Evolutionary conservation across 1,140 invertebrate species (phyloP).

Genomic region (Drosophila miranda): DNA sequence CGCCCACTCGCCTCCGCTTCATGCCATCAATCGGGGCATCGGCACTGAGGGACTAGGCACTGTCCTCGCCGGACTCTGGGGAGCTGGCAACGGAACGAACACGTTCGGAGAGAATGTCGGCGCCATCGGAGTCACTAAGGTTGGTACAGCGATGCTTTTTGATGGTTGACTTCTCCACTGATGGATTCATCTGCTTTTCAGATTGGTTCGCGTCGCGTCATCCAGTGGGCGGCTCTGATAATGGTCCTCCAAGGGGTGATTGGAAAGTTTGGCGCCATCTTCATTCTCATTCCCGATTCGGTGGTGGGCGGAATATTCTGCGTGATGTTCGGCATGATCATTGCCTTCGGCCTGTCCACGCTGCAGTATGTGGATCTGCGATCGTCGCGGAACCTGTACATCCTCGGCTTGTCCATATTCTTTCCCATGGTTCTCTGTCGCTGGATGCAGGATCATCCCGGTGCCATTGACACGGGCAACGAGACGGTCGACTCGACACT

Average conservation of each 20-base stretch:
- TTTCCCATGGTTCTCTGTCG: slow-evolving; percentile 91
- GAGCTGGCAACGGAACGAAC: slow-evolving; percentile 93
- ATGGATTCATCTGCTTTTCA: slow-evolving; percentile 65
- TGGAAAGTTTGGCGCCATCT: slow-evolving; percentile 92
- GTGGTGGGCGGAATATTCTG: slow-evolving; percentile 94
- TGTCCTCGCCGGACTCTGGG: slow-evolving; percentile 91
- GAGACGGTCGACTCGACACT: slow-evolving; percentile 89
- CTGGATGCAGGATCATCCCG: slow-evolving; percentile 88
- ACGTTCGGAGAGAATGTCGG: slow-evolving; percentile 95
- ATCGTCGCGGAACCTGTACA: slow-evolving; percentile 92
- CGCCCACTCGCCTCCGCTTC: slow-evolving; percentile 90
- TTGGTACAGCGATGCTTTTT: slow-evolving; percentile 42
- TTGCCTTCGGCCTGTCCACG: slow-evolving; percentile 91
- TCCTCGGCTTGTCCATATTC: slow-evolving; percentile 94
- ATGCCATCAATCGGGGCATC: slow-evolving; percentile 94
- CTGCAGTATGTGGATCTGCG: slow-evolving; percentile 92
- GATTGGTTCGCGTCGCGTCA: slow-evolving; percentile 93
- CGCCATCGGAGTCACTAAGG: slow-evolving; percentile 90
- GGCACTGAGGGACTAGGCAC: slow-evolving; percentile 93
- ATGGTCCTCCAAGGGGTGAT: slow-evolving; percentile 92
- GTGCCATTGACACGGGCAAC: slow-evolving; percentile 87
- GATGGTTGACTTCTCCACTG: neutral
- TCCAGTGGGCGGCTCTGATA: slow-evolving; percentile 90
- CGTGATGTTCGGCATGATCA: slow-evolving; percentile 94
- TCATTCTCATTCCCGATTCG: slow-evolving; percentile 94